Evolutionary conservation across 2,888 invertebrate genomes (phyloP), one percentile per base, ranked within the genome.

Genomic region (Atethmia centrago): DNA sequence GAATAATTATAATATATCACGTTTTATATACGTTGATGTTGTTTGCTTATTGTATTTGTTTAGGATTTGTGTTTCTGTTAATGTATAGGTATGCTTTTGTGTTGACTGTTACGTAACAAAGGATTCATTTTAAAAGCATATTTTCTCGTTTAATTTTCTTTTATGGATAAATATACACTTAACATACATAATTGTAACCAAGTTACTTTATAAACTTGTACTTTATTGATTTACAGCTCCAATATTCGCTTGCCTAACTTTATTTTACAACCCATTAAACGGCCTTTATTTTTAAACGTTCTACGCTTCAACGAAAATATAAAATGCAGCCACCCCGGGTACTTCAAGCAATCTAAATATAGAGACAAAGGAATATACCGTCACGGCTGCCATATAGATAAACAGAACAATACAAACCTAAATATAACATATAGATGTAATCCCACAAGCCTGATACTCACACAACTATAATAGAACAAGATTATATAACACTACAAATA

Each of bases 401-500:
- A 80, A 83, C 64, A 72, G 14, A 75, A 70, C 73, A 76, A 82
- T 77, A 66, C 71, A 66, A 77, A 71, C 49, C 31, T 69, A 64
- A 66, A 59, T 67, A 72, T 55, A 71, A 74, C 42, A 25, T 75
- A 65, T 40, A 76, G 19, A 47, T 12, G 47, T 80, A 74, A 81
- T 69, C 65, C 51, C 69, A 42, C 58, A 53, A 74, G 55, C 62
- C 58, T n/a, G 49, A 80, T 51, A 69, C 56, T 45, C 70, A 74
- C 70, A 74, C 56, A 53, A 36, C 51, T 68, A 64, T 64, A 68
- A 40, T 56, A 73, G 61, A 75, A 62, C 61, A 63, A 59, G 65
- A 71, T 82, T 78, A 78, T 68, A 82, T 74, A 82, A 79, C 72
- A 71, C 68, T 71, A 71, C 69, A 58, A 77, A 83, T 79, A 80